Conservation (phyloP, 2,113 vertebrate genomes). For the Vulpes vulpes region DNA sequence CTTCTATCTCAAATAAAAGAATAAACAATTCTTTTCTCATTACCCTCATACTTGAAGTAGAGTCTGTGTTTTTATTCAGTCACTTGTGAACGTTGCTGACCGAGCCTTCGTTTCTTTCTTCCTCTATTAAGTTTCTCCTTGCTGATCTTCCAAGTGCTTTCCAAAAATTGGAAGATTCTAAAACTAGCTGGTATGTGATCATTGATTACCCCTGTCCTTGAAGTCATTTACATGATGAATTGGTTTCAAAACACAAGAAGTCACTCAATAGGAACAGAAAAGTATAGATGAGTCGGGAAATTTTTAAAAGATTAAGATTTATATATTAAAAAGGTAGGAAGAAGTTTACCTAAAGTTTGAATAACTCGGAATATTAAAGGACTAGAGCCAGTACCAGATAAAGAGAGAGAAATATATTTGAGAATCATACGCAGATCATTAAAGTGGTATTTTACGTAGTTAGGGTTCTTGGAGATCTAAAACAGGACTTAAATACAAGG, state of each 20-base stretch:
- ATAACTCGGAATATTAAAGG: neutral
- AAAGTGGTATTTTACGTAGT: neutral
- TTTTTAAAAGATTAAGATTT: neutral
- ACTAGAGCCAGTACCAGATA: neutral
- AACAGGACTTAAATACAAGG: neutral
- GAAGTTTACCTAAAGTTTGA: neutral
- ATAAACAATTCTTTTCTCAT: conserved; percentile 8
- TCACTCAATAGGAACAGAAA: neutral
- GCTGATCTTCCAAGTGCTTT: neutral
- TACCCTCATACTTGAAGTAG: neutral
- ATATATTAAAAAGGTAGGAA: neutral
- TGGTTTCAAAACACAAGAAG: conserved; percentile 11
- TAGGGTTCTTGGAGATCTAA: neutral
- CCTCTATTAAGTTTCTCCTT: neutral
- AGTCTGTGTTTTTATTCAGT: neutral
- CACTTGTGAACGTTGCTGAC: neutral
- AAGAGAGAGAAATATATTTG: neutral
- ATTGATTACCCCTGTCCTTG: neutral
- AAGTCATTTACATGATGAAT: neutral
- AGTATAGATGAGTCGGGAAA: neutral
- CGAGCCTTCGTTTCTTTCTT: conserved; percentile 8
- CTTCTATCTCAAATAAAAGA: neutral
- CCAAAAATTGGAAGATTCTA: neutral
- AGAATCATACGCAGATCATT: neutral
- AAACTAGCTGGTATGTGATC: neutral